phyloP scores from a whole-genome alignment of 2,888 invertebrate species.

The Aromia moschata region DNA sequence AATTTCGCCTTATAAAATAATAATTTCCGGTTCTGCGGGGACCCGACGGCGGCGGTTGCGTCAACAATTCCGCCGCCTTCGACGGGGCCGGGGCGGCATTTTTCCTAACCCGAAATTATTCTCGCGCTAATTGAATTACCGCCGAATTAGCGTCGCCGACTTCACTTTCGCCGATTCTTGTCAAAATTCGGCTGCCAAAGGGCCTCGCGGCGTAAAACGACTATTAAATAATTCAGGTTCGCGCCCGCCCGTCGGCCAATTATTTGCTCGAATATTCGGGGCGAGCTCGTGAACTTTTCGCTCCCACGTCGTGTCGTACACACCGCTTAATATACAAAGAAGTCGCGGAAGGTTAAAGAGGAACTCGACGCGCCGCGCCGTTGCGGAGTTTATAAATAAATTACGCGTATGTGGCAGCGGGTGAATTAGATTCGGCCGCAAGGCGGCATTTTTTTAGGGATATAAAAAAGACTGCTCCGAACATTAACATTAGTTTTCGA shows the following conservation, averaged over 20 bases:
- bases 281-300: constrained; percentile 15
- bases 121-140: constrained; percentile 12
- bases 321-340: constrained; percentile 8
- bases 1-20: constrained; percentile 2
- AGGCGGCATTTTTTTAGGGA: neutral
- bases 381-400: constrained; percentile 12
- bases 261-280: constrained; percentile 20
- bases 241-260: constrained; percentile 5
- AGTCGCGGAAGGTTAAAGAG: neutral
- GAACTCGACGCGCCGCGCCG: too few species aligned
- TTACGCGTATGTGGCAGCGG: neutral
- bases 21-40: neutral
- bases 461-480: neutral
- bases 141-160: constrained; percentile 9
- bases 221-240: constrained; percentile 15
- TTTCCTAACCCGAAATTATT: constrained; percentile 8
- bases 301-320: constrained; percentile 10
- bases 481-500: too few species aligned
- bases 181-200: constrained; percentile 12
- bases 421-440: neutral
- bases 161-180: constrained; percentile 11
- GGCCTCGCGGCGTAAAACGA: constrained; percentile 14
- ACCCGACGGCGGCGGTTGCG: too few species aligned
- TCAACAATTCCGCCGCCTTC: too few species aligned
- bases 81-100: neutral